These are phyloP conservation scores for Gonatopus flavifemur DNA, from an alignment of 1,140 invertebrate species.

Conservation along the genomic window DNA sequence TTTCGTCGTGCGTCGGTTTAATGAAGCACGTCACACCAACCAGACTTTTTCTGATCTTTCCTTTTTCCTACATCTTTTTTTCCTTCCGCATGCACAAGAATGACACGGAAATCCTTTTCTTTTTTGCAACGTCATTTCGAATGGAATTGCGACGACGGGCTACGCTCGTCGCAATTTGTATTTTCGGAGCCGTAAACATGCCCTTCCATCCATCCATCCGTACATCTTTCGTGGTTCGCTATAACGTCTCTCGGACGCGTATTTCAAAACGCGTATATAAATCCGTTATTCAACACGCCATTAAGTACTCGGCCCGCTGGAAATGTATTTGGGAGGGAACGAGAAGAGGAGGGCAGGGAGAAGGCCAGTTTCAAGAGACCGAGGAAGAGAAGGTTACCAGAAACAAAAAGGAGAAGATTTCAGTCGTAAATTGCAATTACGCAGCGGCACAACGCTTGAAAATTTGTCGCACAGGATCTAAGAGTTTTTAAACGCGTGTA, in stretches of 20 bases:
- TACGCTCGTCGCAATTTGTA: constrained; percentile 38
- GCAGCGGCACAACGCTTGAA: constrained; percentile 51
- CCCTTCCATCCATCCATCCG: no score
- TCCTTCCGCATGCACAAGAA: no score
- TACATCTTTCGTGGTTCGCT: constrained; percentile 34
- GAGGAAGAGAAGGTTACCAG: neutral
- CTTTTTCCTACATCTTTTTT: no score
- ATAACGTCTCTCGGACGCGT: constrained; percentile 32
- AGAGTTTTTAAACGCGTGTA: constrained; percentile 35
- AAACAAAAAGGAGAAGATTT: constrained; percentile 18
- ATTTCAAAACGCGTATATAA: constrained; percentile 53
- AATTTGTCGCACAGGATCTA: constrained; percentile 56
- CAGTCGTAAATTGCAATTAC: constrained; percentile 58
- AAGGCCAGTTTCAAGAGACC: neutral
- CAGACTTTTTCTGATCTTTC: no score
- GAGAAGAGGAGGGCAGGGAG: neutral
- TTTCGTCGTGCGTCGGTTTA: no score
- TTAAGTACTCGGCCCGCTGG: constrained; percentile 48
- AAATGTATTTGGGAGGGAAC: constrained; percentile 21
- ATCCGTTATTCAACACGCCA: constrained; percentile 59
- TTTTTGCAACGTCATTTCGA: neutral
- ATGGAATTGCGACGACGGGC: neutral
- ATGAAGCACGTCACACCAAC: no score
- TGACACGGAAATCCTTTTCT: no score
- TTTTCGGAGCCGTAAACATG: constrained; percentile 53